Evolutionary conservation across 1,140 invertebrate genomes (phyloP).

Genomic region (Papilio machaon): DNA sequence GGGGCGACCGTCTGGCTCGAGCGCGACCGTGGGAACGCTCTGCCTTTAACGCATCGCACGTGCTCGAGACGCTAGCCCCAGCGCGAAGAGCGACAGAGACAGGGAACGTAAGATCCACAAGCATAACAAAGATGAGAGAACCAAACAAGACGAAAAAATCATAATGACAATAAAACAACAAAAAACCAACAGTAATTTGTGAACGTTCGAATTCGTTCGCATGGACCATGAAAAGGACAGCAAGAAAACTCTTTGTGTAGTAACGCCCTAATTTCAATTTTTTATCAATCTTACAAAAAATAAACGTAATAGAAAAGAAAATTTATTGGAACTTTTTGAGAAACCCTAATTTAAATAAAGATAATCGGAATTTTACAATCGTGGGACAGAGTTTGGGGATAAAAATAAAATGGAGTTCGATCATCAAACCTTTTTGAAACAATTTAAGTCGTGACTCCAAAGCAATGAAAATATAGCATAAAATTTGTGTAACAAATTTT

Average conservation of each 20-base stretch:
- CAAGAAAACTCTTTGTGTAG: conserved; percentile 51
- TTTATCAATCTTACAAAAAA: conserved; percentile 21
- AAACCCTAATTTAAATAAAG: conserved; percentile 7
- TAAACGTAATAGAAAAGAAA: conserved; percentile 12
- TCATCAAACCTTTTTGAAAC: not conserved
- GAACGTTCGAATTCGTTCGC: conserved; percentile 64
- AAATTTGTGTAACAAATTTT: too few relatives aligned
- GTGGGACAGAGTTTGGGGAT: conserved; percentile 45
- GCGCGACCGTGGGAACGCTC: conserved; percentile 78
- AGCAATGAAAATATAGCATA: too few relatives aligned
- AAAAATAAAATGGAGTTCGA: conserved; percentile 61
- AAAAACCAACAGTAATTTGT: conserved; percentile 75
- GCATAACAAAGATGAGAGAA: conserved; percentile 50
- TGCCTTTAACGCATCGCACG: conserved; percentile 80
- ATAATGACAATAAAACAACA: conserved; percentile 75
- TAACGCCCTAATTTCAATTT: conserved; percentile 54
- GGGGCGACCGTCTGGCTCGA: conserved; percentile 61
- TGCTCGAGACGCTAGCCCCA: conserved; percentile 73
- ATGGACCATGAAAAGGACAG: conserved; percentile 63
- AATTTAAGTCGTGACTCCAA: not conserved
- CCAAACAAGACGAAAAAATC: conserved; percentile 60
- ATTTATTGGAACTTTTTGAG: not conserved
- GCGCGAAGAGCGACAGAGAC: conserved; percentile 60
- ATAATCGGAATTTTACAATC: conserved; percentile 12
- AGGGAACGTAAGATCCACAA: conserved; percentile 30